These are phyloP conservation scores for Orestias chungarensis DNA, from an alignment of 2,797 vertebrate species.

Conservation along the genomic window DNA sequence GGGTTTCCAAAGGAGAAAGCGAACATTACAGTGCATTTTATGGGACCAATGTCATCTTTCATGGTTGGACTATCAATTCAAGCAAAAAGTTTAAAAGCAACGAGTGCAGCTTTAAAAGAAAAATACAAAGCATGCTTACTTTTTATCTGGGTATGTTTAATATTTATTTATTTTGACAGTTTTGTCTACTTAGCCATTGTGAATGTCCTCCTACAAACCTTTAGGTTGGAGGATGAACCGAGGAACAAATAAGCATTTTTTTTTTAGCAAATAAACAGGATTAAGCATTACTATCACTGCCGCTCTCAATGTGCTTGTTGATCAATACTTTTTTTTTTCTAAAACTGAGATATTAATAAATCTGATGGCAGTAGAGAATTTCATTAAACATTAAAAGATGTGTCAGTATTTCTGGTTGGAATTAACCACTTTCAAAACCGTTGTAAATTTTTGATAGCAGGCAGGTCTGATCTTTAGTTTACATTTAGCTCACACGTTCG, in stretches of 20 bases:
- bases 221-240: background rate
- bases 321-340: background rate
- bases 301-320: background rate
- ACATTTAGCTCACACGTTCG: constrained; percentile 55
- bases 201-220: background rate
- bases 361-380: background rate
- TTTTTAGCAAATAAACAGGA: background rate
- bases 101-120: background rate
- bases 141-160: background rate
- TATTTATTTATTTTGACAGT: background rate
- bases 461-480: constrained; percentile 62
- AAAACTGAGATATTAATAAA: background rate
- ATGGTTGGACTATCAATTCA: background rate
- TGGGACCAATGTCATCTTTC: background rate
- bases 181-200: background rate
- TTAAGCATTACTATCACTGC: background rate
- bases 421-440: constrained; percentile 19
- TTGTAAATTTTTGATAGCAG: constrained; percentile 54
- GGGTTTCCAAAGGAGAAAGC: background rate
- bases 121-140: background rate
- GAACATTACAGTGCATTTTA: background rate
- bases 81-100: background rate
- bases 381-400: background rate
- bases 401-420: constrained; percentile 12
- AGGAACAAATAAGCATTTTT: background rate